Percentiles rank a stretch among this genome's conserved stretches.
Evolutionary conservation across 37 sponge, comb jelly and placozoan genomes (phyloP).

Genomic region (Sycon ciliatum): DNA sequence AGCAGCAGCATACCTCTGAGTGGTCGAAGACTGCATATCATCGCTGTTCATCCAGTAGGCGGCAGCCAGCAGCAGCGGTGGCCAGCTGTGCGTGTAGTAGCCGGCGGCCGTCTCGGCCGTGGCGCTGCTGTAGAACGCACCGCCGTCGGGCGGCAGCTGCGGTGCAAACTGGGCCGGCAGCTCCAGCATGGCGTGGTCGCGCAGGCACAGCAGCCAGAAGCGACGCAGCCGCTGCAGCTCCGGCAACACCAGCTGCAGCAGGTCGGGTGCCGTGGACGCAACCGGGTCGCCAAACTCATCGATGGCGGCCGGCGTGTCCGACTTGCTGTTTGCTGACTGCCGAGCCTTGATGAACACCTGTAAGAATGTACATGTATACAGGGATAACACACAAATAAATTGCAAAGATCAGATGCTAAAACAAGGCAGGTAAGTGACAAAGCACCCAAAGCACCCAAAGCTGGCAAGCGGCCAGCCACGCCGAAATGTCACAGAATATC

Average conservation of each 20-base stretch:
- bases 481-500: no score
- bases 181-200: slow-evolving; percentile 71
- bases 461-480: no score
- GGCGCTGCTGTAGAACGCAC: slow-evolving; percentile 63
- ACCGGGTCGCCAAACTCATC: slow-evolving; percentile 12
- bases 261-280: background rate
- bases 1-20: no score
- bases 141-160: slow-evolving; percentile 70
- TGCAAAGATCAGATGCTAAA: no score
- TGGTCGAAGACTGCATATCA: no score
- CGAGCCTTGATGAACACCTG: slow-evolving; percentile 67
- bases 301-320: background rate
- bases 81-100: slow-evolving; percentile 72
- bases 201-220: slow-evolving; percentile 77
- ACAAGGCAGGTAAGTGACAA: no score
- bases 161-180: slow-evolving; percentile 70
- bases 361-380: no score
- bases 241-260: slow-evolving; percentile 50
- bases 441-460: no score
- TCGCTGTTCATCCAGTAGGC: slow-evolving; percentile 68
- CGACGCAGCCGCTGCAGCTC: slow-evolving; percentile 56
- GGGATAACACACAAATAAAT: no score
- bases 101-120: slow-evolving; percentile 49
- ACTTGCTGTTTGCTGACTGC: background rate
- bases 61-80: slow-evolving; percentile 72